These are phyloP conservation scores for Drosophila suzukii DNA, from an alignment of 1,140 invertebrate species.

Conservation along the genomic window DNA sequence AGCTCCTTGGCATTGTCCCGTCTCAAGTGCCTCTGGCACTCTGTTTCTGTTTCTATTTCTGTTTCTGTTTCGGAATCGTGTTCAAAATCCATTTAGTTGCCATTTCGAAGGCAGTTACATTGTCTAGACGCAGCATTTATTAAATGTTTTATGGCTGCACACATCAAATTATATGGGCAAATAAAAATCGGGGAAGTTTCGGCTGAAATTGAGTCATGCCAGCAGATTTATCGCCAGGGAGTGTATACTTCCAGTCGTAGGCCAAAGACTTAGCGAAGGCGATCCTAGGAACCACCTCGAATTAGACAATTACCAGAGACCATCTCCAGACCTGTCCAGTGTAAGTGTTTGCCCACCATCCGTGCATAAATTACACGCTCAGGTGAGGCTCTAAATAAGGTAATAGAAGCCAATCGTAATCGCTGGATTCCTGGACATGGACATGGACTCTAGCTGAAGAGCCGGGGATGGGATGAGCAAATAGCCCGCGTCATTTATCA, in stretches of 20 bases:
- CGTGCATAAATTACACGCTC: conserved; percentile 68
- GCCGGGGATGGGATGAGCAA: conserved; percentile 40
- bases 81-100: conserved; percentile 82
- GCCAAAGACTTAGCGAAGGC: no score
- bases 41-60: conserved; percentile 2
- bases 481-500: conserved; percentile 79
- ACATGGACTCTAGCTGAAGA: not conserved
- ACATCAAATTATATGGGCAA: conserved; percentile 80
- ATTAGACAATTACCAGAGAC: conserved; percentile 32
- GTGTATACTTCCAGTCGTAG: not conserved
- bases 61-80: conserved; percentile 69
- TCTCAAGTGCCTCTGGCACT: conserved; percentile 49
- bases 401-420: conserved; percentile 66
- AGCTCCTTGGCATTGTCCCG: conserved; percentile 67
- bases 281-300: conserved; percentile 24
- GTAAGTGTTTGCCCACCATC: conserved; percentile 60
- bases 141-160: conserved; percentile 78
- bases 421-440: conserved; percentile 61
- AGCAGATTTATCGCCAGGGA: conserved; percentile 29
- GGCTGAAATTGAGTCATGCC: conserved; percentile 57
- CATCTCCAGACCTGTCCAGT: conserved; percentile 35
- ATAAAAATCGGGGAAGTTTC: conserved; percentile 60
- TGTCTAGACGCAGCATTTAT: conserved; percentile 83
- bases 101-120: conserved; percentile 82
- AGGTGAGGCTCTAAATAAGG: conserved; percentile 52